Base-by-base conservation (phyloP, 2,797 vertebrate species). In the Anas capensis region DNA sequence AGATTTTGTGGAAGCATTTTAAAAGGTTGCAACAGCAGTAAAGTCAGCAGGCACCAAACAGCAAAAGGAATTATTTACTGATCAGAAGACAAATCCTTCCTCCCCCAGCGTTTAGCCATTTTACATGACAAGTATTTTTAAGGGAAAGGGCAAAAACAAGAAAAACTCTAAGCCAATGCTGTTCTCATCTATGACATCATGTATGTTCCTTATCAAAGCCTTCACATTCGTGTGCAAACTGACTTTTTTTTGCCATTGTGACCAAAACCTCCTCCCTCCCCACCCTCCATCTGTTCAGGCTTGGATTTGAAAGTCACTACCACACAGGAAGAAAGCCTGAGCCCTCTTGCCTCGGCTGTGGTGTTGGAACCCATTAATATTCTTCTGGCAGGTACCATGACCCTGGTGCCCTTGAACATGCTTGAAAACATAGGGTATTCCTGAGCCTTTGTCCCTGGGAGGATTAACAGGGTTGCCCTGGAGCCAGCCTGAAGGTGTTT, bases 401-500 rank as follows among this genome's bases (percentile, higher is more conserved):
- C 94, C 93, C 82, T 18, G 20, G 13, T 83, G 91, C 94, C 87
- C 93, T 94, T 81, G 79, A 91, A 92, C 87, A 95, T 68, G 85
- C 61, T 88, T 2, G 9, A 72, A 82, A 72, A 8, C 73, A 72
- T 10, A 81, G 76, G 80, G 69, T 90, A 83, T 95, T 85, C 76
- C 91, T 69, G 69, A 90, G 82, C 79, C 93, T 88, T 94, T 95
- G 82, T 86, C 94, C 96, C 93, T 94, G 87, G 36, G 87, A 93
- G 90, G 90, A 94, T 94, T 91, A 92, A 68, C 94, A 96, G 93
- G 72, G 72, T 11, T 96, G 87, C 94, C 94, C 90, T 58, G 91
- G 53, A 95, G 96, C 93, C 91, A 94, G 91, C 95, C 90, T 64
- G 95, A 24, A 93, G 94, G 91, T 83, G 53, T 88, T 94, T 88